Percentiles rank a stretch among this genome's conserved stretches.
phyloP scores from a whole-genome alignment of 2,797 vertebrate genomes.

The Chanos chanos region DNA sequence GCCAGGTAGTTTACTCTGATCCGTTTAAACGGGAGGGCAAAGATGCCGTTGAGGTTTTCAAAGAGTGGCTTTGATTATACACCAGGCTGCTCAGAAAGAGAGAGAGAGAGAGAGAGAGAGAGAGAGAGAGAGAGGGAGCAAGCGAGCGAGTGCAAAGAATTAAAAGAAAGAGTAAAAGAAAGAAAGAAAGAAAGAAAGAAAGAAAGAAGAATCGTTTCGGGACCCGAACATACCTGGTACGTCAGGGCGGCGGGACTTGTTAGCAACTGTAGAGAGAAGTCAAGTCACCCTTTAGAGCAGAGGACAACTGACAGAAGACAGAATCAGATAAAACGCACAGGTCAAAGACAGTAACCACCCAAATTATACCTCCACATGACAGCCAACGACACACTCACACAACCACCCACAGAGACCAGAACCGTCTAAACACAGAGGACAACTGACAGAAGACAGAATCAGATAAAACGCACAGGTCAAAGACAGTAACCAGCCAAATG shows the following conservation, averaged over 20 bases:
- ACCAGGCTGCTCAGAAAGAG: conserved; percentile 3
- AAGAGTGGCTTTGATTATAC: conserved; percentile 25
- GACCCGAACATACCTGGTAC: conserved; percentile 72
- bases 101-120: not conserved
- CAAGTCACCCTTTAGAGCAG: conserved; percentile 61
- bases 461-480: not conserved
- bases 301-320: conserved; percentile 38
- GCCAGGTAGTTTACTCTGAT: conserved; percentile 11
- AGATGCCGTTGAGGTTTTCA: conserved; percentile 39
- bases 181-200: conserved; percentile 2
- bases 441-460: conserved; percentile 26
- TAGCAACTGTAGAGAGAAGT: conserved; percentile 75
- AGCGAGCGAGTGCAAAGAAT: not conserved
- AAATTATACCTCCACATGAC: conserved; percentile 9
- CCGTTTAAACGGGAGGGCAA: conserved; percentile 33
- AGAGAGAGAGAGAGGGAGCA: not conserved
- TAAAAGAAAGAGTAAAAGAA: not conserved
- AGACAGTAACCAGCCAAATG: too few relatives aligned
- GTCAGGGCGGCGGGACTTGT: conserved; percentile 60
- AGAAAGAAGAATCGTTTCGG: not conserved
- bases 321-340: not conserved
- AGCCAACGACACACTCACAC: conserved; percentile 6
- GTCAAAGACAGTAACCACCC: too few relatives aligned
- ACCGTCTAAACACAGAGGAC: conserved; percentile 43
- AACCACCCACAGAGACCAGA: not conserved